A percentile compares a stretch with the other conserved stretches of the same genome.
phyloP scores from a whole-genome alignment of 2,888 invertebrate species.

The Tetranychus piercei region DNA sequence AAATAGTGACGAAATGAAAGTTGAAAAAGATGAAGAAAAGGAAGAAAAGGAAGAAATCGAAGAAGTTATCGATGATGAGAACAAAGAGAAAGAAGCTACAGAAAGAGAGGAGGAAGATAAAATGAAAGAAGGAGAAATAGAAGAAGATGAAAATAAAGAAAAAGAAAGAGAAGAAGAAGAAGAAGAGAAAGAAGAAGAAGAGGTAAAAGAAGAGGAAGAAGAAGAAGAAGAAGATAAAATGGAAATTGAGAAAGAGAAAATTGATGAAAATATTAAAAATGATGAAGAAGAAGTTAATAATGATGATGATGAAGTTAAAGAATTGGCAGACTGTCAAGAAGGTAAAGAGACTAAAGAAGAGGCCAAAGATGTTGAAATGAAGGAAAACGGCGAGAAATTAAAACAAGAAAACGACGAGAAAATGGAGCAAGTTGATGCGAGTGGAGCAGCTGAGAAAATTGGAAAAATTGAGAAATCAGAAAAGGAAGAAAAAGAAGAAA shows the following conservation, averaged over 20 bases:
- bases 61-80: not conserved
- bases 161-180: not conserved
- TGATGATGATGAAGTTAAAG: conserved; percentile 14
- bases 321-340: conserved; percentile 7
- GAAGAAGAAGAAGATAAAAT: not conserved
- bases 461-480: conserved; percentile 23
- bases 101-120: conserved; percentile 24
- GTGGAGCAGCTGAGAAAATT: not conserved
- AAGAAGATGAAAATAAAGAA: not conserved
- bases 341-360: not conserved
- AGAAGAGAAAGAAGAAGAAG: not conserved
- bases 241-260: not conserved
- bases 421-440: not conserved
- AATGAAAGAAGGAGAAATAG: conserved; percentile 26
- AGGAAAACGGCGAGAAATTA: not conserved
- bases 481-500: conserved; percentile 28
- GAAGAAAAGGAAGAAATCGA: not conserved
- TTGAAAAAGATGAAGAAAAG: not conserved
- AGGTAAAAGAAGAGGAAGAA: not conserved
- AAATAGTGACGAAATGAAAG: conserved; percentile 12
- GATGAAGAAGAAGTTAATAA: conserved; percentile 7
- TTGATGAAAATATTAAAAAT: conserved; percentile 23
- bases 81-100: conserved; percentile 11
- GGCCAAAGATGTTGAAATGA: not conserved
- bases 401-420: not conserved